These are phyloP conservation scores for Metacarcinus magister DNA, from an alignment of 2,888 invertebrate species.

Conservation along the genomic window DNA sequence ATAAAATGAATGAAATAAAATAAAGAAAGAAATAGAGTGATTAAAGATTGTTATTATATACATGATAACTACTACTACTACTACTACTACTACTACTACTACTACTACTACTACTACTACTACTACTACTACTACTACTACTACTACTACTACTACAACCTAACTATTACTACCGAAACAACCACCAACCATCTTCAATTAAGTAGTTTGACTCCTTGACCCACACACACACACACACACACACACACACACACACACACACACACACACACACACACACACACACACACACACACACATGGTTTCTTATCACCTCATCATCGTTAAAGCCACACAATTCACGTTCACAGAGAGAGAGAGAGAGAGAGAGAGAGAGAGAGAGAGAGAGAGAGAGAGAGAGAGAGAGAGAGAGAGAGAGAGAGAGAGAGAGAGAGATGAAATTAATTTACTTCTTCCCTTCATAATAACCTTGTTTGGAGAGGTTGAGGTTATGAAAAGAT, in stretches of 20 bases:
- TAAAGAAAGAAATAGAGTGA: not conserved
- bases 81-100: not conserved
- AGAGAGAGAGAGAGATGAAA: not conserved
- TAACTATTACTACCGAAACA: not conserved
- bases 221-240: not conserved
- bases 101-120: not conserved
- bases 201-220: not conserved
- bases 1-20: too few relatives aligned
- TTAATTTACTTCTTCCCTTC: not conserved
- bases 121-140: not conserved
- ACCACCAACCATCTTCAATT: not conserved
- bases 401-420: constrained; percentile 53
- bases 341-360: not conserved
- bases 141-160: not conserved
- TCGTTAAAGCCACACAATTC: not conserved
- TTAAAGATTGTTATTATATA: not conserved
- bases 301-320: not conserved
- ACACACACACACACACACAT: not conserved
- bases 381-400: not conserved
- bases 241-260: not conserved
- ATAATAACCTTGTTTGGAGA: not conserved
- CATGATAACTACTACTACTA: not conserved
- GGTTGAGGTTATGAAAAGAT: not conserved
- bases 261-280: not conserved
- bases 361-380: not conserved